These are phyloP conservation scores for Varanus salvator DNA, from an alignment of 2,113 vertebrate genomes.

Conservation along the genomic window DNA sequence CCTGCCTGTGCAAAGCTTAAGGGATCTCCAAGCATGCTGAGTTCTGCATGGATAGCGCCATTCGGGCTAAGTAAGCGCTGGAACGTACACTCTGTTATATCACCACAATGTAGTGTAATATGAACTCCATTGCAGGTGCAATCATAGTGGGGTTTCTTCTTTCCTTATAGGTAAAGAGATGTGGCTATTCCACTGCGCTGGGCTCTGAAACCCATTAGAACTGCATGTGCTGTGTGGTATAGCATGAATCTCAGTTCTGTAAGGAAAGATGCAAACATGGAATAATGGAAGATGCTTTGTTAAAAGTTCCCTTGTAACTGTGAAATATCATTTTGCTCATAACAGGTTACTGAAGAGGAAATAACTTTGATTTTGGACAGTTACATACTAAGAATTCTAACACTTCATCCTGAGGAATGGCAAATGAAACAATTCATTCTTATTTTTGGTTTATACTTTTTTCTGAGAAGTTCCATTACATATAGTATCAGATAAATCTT, in stretches of 20 bases:
- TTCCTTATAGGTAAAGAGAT: neutral
- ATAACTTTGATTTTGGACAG: rapidly evolving
- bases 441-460: neutral
- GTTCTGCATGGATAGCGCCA: neutral
- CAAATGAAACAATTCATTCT: neutral
- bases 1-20: neutral
- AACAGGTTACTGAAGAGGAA: neutral
- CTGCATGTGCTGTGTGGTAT: neutral
- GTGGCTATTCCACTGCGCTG: slow-evolving; percentile 20
- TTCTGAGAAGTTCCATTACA: neutral
- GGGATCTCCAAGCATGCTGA: neutral
- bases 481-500: neutral
- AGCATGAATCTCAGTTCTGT: neutral
- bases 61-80: neutral
- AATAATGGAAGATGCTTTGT: slow-evolving; percentile 62
- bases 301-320: slow-evolving; percentile 8
- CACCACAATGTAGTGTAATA: neutral
- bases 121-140: neutral
- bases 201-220: slow-evolving; percentile 46
- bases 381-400: neutral
- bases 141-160: neutral
- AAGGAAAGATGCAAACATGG: slow-evolving; percentile 71
- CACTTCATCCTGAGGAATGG: neutral
- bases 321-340: neutral
- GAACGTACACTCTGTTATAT: neutral